Conservation (phyloP, 2,888 invertebrate genomes). For the Scotopteryx bipunctaria region DNA sequence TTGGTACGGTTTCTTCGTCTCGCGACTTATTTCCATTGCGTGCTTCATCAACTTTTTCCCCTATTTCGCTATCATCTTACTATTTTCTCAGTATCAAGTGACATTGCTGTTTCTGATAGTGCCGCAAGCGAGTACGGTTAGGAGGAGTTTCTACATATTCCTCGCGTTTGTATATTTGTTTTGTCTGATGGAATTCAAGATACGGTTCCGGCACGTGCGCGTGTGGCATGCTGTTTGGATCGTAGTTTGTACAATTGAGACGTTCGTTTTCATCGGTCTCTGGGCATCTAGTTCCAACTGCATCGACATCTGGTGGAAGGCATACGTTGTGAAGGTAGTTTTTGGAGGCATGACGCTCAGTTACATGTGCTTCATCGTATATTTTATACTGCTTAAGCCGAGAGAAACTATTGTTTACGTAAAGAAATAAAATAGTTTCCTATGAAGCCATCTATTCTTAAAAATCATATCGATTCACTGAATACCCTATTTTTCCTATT, state of each 20-base stretch:
- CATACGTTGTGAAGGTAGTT: slow-evolving; percentile 85
- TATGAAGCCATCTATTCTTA: slow-evolving; percentile 25
- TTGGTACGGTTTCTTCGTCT: slow-evolving; percentile 90
- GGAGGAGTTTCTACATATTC: slow-evolving; percentile 85
- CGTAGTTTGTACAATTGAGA: slow-evolving; percentile 85
- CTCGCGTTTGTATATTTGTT: slow-evolving; percentile 89
- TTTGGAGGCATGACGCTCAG: slow-evolving; percentile 84
- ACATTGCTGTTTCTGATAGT: slow-evolving; percentile 87
- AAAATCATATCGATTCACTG: slow-evolving; percentile 35
- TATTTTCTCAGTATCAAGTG: slow-evolving; percentile 85
- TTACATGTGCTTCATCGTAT: slow-evolving; percentile 84
- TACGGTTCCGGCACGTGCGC: slow-evolving; percentile 88
- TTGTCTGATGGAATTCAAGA: slow-evolving; percentile 90
- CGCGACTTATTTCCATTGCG: slow-evolving; percentile 87
- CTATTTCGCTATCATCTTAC: slow-evolving; percentile 82
- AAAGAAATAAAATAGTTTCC: slow-evolving; percentile 45
- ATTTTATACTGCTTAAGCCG: slow-evolving; percentile 86
- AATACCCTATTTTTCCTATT: slow-evolving; percentile 34
- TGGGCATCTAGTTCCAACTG: slow-evolving; percentile 82
- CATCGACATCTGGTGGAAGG: slow-evolving; percentile 88
- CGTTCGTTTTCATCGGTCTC: slow-evolving; percentile 86
- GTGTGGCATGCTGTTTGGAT: slow-evolving; percentile 88
- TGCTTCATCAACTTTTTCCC: slow-evolving; percentile 88
- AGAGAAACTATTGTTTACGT: slow-evolving; percentile 80
- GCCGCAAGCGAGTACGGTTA: slow-evolving; percentile 82